Evolutionary conservation across 2,113 vertebrate genomes (phyloP).

Genomic region (Lepus europaeus): DNA sequence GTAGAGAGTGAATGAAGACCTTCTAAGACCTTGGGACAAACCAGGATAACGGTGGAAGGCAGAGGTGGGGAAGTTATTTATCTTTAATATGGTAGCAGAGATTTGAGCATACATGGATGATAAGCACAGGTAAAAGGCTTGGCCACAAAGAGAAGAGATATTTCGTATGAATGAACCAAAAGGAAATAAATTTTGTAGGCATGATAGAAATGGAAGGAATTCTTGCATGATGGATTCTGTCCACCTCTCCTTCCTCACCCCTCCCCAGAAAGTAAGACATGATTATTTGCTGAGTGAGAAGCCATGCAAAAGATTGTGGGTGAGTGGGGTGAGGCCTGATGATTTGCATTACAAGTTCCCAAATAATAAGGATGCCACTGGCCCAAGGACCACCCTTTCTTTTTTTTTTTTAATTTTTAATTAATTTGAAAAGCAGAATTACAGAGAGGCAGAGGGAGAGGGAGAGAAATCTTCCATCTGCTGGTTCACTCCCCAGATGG

Average conservation of each 20-base stretch:
- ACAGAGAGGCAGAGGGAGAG: too few relatives aligned
- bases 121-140: neutral
- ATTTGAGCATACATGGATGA: neutral
- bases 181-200: conserved; percentile 5
- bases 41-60: neutral
- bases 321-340: neutral
- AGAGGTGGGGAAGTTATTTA: neutral
- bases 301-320: neutral
- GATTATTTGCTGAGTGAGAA: conserved; percentile 13
- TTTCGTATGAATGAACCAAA: neutral
- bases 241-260: neutral
- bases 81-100: neutral
- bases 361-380: neutral
- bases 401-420: too few relatives aligned
- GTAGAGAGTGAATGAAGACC: neutral
- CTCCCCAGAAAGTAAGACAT: neutral
- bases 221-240: neutral
- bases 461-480: too few relatives aligned
- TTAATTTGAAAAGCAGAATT: too few relatives aligned
- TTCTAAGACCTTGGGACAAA: neutral
- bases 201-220: conserved; percentile 13
- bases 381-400: neutral
- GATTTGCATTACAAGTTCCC: neutral
- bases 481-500: too few relatives aligned
- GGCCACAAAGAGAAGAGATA: neutral